Conservation (phyloP, 1,140 invertebrate genomes). For the Heliothis virescens region DNA sequence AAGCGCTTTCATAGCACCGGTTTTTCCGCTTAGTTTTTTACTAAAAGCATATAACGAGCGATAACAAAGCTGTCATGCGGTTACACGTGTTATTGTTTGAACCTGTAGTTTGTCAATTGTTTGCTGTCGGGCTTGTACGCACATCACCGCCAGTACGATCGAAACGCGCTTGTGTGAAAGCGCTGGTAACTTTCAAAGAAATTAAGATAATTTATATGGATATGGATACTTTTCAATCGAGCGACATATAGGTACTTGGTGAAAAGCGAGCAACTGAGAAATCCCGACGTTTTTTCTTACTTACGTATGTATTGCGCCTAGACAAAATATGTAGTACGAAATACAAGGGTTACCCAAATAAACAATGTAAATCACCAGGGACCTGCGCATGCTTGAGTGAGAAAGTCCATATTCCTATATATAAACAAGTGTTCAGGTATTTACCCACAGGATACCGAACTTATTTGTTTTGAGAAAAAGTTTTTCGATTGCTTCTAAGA, state of each 20-base stretch:
- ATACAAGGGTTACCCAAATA: slow-evolving; percentile 32
- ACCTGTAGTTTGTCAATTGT: no score
- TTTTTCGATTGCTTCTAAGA: not conserved
- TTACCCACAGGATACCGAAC: not conserved
- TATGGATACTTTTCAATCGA: no score
- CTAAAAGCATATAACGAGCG: no score
- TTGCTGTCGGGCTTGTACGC: no score
- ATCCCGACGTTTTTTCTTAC: not conserved
- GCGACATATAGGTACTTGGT: not conserved
- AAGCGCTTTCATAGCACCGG: no score
- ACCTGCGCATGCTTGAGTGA: slow-evolving; percentile 19
- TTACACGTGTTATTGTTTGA: no score
- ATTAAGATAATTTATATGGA: no score
- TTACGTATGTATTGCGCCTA: not conserved
- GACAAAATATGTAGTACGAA: slow-evolving; percentile 22
- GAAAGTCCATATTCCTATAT: slow-evolving; percentile 27
- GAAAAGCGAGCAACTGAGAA: not conserved
- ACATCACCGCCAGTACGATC: no score
- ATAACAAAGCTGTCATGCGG: no score
- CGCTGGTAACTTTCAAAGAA: no score
- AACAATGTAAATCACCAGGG: slow-evolving; percentile 18
- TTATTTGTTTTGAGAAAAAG: slow-evolving; percentile 4
- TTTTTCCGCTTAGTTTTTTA: no score
- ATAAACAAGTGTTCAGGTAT: not conserved
- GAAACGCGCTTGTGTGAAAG: no score